Base-by-base conservation (phyloP, 2,797 vertebrate genomes). In the Perodicticus potto region DNA sequence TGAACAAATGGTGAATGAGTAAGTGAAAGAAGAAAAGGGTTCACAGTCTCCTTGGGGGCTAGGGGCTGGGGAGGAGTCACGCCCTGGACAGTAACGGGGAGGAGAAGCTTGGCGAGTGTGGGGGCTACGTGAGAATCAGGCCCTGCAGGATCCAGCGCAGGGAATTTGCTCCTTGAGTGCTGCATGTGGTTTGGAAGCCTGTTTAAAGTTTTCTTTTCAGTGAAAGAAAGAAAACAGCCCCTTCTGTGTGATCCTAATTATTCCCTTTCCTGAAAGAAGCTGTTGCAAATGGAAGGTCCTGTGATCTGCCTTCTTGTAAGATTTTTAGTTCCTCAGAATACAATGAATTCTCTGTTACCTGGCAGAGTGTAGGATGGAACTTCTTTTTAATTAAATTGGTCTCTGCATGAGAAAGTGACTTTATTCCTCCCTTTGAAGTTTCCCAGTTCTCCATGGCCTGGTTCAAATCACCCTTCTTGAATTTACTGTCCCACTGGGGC, bases 321-420 rank as follows among this genome's bases (percentile, higher is more conserved):
- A 83, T 85, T 87, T 93, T 86, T 43, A 72, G 0, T 94, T 97
- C 89, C 89, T 89, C 19, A 6, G 86, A 93, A 90, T 73, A 98
- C 97, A 97, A 96, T 95, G 96, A 40, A 29, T 84, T 89, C 96
- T 94, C 96, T 97, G 96, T 98, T 97, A 98, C 96, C 97, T 97
- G 94, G 61, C 0, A 1, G 59, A 88, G 49, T 17, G 59, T 76
- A 73, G 34, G 92, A 55, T 37, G 69, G 91, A 90, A 81, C 96
- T 95, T 95, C 94, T 94, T 91, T 97, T 97, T 96, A 96, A 97
- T 98, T 96, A 97, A 97, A 93, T 95, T 78, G 57, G 57, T 97
- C 86, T 94, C 69, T 95, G 90, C 34, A 53, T 29, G 89, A 96
- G 67, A 95, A 74, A 61, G 86, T 37, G 96, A 95, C 93, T 91